Percentiles rank a stretch among this genome's conserved stretches.
Evolutionary conservation across 2,888 invertebrate genomes (phyloP).

Genomic region (Oxycera nigricornis): DNA sequence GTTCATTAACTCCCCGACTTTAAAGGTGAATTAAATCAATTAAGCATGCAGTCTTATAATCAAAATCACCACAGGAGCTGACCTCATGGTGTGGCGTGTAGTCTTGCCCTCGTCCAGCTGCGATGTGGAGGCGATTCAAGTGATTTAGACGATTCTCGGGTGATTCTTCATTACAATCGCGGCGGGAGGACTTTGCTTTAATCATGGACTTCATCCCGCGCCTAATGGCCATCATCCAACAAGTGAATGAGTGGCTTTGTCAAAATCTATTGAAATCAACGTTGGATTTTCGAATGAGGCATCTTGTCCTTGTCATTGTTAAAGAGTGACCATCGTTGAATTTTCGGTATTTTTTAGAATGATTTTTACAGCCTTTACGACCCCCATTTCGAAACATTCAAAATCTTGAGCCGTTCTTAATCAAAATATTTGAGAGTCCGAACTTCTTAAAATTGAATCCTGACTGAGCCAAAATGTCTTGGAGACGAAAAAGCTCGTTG

Average conservation of each 20-base stretch:
- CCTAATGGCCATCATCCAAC: background rate
- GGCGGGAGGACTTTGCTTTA: background rate
- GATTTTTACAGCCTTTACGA: no score
- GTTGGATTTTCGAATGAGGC: background rate
- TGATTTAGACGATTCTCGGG: constrained; percentile 10
- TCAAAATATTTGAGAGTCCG: no score
- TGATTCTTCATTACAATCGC: constrained; percentile 19
- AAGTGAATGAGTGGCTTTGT: background rate
- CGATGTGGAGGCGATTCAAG: background rate
- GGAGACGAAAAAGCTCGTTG: no score
- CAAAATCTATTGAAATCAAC: background rate
- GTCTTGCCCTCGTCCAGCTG: background rate
- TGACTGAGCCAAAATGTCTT: no score
- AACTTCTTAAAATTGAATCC: no score
- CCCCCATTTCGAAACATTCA: no score
- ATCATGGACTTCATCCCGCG: background rate
- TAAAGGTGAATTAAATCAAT: constrained; percentile 42
- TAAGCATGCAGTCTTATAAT: constrained; percentile 33
- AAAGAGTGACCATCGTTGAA: no score
- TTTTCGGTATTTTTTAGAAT: no score
- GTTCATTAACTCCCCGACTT: constrained; percentile 42
- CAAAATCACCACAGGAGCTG: constrained; percentile 33
- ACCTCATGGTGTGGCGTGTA: background rate
- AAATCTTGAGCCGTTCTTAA: no score
- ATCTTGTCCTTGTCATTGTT: no score